Evolutionary conservation across 2,797 vertebrate genomes (phyloP), one percentile per base, ranked within the genome.

Genomic region (Paratrypauchen microcephalus): DNA sequence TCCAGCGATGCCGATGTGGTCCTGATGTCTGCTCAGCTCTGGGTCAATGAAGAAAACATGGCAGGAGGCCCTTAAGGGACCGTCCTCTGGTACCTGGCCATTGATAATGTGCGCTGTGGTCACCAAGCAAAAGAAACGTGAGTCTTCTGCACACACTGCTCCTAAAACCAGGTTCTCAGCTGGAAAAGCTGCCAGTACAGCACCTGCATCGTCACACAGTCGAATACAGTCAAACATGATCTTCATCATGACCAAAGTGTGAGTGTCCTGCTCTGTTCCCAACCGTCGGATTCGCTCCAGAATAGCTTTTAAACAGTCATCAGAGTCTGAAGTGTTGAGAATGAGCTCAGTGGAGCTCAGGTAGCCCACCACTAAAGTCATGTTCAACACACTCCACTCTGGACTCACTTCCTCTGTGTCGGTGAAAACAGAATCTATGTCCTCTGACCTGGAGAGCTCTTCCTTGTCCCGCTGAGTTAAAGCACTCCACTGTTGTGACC

Each of bases 1-100:
- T 6, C 93, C 93, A 0, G 95, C 95, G 7, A 99, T 94, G 41
- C 94, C 96, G 52, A 93, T 89, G 70, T 99, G 98, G 82, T 96
- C 93, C 75, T 93, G 91, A 64, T 99, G 98, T 64, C 85, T 90
- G 81, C 94, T 96, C 65, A 99, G 88, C 66, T 97, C 96, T 0
- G 98, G 96, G 77, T 99, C 98, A 41, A 98, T 94, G 87, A 97
- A 97, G 77, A 99, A 99, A 58, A 99, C 98, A 5, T 99, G 98
- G 77, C 97, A 99, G 72, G 96, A 96, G 0, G 96, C 95, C 65
- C 95, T 93, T 72, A 98, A 68, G 65, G 92, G 80, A 1, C 91
- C 90, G 48, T 95, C 92, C 0, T 95, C 91, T 32, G 93, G 90
- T 66, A 92, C 87, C 16, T 84, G 85, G 0, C 94, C 94, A 2